Evolutionary conservation across 2,888 invertebrate species (phyloP).

Genomic region (Cyrtodaria siliqua): DNA sequence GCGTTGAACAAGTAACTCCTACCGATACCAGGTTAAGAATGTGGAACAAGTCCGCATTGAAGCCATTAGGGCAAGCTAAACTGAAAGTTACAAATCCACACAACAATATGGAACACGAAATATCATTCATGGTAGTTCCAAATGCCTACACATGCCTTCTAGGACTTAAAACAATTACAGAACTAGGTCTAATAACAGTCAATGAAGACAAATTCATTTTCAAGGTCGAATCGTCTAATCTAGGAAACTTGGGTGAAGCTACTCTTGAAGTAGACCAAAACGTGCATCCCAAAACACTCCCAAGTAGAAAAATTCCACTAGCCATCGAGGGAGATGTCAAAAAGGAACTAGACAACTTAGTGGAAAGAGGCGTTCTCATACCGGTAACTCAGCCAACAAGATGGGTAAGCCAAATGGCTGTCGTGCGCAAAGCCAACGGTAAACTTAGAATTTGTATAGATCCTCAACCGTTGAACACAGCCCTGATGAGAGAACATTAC

Average conservation of each 20-base stretch:
- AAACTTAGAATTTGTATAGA: constrained; percentile 49
- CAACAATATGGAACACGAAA: background rate
- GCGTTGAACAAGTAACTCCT: constrained; percentile 3
- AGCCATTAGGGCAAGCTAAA: constrained; percentile 34
- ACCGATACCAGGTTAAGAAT: constrained; percentile 23
- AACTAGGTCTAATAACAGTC: constrained; percentile 12
- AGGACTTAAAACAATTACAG: constrained; percentile 18
- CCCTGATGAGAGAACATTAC: constrained; percentile 49
- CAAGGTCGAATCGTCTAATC: background rate
- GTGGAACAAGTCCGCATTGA: constrained; percentile 40
- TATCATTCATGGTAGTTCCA: constrained; percentile 18
- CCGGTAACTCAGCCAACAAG: constrained; percentile 11
- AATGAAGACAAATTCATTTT: constrained; percentile 13
- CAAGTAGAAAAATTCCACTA: constrained; percentile 25
- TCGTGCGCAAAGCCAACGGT: constrained; percentile 24
- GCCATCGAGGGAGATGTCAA: constrained; percentile 20
- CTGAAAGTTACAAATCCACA: constrained; percentile 39
- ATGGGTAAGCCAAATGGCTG: constrained; percentile 38
- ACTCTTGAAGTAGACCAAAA: background rate
- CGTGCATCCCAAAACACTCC: background rate
- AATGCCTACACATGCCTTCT: constrained; percentile 4
- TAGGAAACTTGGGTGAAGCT: constrained; percentile 10
- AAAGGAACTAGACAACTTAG: constrained; percentile 15
- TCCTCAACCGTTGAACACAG: constrained; percentile 60
- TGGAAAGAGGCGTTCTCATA: constrained; percentile 5